These are phyloP conservation scores for Plecotus auritus DNA, from an alignment of 2,113 vertebrate genomes.

Conservation along the genomic window DNA sequence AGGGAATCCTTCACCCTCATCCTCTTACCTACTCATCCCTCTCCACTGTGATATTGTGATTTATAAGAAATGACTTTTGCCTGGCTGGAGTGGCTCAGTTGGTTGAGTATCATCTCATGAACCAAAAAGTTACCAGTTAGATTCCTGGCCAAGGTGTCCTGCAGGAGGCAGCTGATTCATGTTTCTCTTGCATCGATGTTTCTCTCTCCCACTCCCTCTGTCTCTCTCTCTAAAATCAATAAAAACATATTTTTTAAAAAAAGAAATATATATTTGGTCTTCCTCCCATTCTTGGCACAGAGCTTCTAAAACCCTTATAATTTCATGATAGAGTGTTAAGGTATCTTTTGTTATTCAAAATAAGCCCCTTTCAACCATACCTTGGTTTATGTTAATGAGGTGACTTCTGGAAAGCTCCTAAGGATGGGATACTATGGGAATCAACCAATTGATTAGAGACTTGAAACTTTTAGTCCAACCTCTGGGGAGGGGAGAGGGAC, in stretches of 20 bases:
- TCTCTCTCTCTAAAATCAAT: background rate
- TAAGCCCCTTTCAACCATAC: background rate
- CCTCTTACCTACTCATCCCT: background rate
- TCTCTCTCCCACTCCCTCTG: background rate
- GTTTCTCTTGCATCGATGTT: too few relatives aligned
- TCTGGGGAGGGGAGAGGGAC: background rate
- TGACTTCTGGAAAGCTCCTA: background rate
- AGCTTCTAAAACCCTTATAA: background rate
- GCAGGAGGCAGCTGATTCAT: too few relatives aligned
- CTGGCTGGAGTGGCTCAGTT: background rate
- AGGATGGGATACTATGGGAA: background rate
- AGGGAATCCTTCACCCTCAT: background rate
- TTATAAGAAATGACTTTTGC: background rate
- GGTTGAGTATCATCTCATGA: background rate
- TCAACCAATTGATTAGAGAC: background rate
- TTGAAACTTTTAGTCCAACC: background rate
- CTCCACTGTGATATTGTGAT: background rate
- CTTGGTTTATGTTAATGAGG: background rate
- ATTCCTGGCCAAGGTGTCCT: too few relatives aligned
- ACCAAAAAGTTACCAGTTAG: too few relatives aligned
- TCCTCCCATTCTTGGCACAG: background rate
- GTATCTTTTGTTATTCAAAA: background rate
- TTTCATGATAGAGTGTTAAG: background rate
- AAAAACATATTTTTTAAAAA: background rate
- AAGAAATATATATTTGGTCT: background rate